These are phyloP conservation scores for Teleogryllus occipitalis DNA, from an alignment of 1,140 invertebrate genomes.

Conservation along the genomic window DNA sequence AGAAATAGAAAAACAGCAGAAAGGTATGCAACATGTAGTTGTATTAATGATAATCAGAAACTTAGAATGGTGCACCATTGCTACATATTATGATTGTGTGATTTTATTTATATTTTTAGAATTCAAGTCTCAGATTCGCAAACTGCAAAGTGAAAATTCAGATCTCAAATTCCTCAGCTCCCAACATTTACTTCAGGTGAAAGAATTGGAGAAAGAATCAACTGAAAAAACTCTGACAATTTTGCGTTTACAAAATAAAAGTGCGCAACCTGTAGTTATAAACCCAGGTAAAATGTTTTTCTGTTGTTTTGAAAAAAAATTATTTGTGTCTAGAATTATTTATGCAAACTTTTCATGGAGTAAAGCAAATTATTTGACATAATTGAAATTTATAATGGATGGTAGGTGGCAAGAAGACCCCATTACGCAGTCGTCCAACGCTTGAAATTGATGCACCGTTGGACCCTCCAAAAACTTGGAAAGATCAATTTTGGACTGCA, in stretches of 20 bases:
- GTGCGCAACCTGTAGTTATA: slow-evolving; percentile 40
- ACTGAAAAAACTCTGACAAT: slow-evolving; percentile 48
- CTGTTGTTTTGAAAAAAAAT: neutral
- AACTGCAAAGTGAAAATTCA: slow-evolving; percentile 48
- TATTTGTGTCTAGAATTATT: neutral
- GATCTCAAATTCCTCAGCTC: slow-evolving; percentile 48
- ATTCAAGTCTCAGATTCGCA: slow-evolving; percentile 46
- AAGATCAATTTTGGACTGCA: slow-evolving; percentile 9
- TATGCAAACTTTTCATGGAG: neutral
- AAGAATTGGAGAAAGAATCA: slow-evolving; percentile 45
- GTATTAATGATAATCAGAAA: neutral
- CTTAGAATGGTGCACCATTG: neutral
- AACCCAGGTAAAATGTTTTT: slow-evolving; percentile 14
- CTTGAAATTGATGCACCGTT: slow-evolving; percentile 20
- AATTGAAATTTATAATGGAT: neutral
- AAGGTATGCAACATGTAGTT: slow-evolving; percentile 33
- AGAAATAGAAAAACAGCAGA: slow-evolving; percentile 45
- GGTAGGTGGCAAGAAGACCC: slow-evolving; percentile 5
- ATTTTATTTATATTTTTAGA: slow-evolving; percentile 34
- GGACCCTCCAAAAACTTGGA: slow-evolving; percentile 15
- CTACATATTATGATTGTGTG: neutral
- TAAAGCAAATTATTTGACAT: neutral
- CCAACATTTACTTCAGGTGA: slow-evolving; percentile 46
- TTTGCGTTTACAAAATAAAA: slow-evolving; percentile 48
- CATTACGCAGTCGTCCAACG: slow-evolving; percentile 7